Base-by-base conservation (phyloP, 1,140 invertebrate species). In the Drosophila bocki region DNA sequence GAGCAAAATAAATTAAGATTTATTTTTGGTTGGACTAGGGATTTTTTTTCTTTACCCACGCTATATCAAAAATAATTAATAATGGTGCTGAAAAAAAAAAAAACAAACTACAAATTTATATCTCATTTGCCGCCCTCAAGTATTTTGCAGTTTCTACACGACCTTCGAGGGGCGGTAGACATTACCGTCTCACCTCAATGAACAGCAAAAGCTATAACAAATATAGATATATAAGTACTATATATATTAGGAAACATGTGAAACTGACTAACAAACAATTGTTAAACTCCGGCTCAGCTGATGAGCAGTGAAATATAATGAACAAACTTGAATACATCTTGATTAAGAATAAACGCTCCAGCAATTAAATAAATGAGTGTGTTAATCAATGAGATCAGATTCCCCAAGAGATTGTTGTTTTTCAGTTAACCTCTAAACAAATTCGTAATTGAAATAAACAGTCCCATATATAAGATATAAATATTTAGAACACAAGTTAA, bases 161-260 rank as follows among this genome's bases (percentile, higher is more conserved):
- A 88, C 85, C 85, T 88, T 88, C 81, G 67, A 76, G 59, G 85
- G 85, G 81, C 85, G 85, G 81, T 59, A 74, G 78, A 78, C 62
- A 84, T 75, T 90, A 82, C 68, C 67, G 81, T 69, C 59, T 42
- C 82, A 83, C 85, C 81, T 88, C 81, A 90, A 82, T 85, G 85
- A 77, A 32, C 78, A 75, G 70, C 61, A 70, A 87, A 75, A 79
- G 78, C 59, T 72, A 47, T 35, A 78, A 12, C 54, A 74, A 67
- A 67, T 26, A 53, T 51, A 60, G 41, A 47, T 13, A 67, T 51
- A 58, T 26, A 59, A 33, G 29, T 41, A 41, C 50, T 29, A 44
- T 50, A 42, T 44, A 59, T 58, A 54, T 64, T 61, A 50, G 57
- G 65, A 64, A 59, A 53, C 61, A 77, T 77, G 65, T 65, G 57